Conservation (phyloP, 2,113 vertebrate genomes). For the Azemiops feae region DNA sequence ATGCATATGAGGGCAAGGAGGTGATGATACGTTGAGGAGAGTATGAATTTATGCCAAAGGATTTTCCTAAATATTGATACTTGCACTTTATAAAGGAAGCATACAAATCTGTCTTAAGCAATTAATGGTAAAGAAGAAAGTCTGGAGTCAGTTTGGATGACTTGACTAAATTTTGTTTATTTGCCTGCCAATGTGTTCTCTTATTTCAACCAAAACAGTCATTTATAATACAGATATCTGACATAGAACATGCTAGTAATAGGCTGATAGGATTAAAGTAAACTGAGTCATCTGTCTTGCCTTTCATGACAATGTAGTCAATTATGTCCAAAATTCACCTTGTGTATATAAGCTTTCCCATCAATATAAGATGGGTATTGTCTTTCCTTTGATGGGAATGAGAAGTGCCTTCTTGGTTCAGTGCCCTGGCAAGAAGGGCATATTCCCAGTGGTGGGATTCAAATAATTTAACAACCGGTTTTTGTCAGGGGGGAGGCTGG, state of each 20-base stretch:
- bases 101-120: neutral
- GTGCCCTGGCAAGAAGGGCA: neutral
- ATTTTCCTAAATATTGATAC: neutral
- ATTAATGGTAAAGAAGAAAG: neutral
- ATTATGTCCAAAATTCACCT: neutral
- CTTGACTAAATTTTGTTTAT: neutral
- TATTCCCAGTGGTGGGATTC: neutral
- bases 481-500: too few species aligned
- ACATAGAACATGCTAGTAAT: neutral
- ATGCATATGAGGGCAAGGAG: neutral
- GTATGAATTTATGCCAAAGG: neutral
- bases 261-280: neutral
- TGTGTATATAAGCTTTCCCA: neutral
- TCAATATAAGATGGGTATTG: neutral
- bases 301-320: neutral
- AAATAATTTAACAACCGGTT: too few species aligned
- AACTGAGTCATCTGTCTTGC: neutral
- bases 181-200: neutral
- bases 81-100: neutral
- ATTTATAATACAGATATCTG: neutral
- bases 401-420: neutral
- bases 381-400: neutral
- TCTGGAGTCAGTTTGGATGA: neutral
- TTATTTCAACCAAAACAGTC: neutral
- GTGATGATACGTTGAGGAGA: neutral